A percentile compares a stretch with the other conserved stretches of the same genome.
phyloP scores from a whole-genome alignment of 1,140 invertebrate species.

The Lordiphosa stackelbergi region DNA sequence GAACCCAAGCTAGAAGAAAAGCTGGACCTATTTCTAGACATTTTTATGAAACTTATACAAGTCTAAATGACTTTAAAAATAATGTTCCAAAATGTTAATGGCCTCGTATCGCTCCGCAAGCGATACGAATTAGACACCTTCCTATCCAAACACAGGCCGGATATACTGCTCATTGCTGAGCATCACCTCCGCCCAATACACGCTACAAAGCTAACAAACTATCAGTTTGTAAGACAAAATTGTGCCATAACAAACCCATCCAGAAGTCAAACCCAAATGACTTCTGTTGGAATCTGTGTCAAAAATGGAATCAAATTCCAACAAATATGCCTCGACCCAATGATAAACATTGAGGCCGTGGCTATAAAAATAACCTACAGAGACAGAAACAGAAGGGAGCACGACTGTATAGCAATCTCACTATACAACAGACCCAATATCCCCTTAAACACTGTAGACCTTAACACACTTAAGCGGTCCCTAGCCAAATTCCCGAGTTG shows the following conservation, averaged over 20 bases:
- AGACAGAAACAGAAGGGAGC: not conserved
- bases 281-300: conserved; percentile 9
- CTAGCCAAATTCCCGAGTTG: not conserved
- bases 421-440: conserved; percentile 8
- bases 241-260: not conserved
- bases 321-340: not conserved
- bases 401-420: not conserved
- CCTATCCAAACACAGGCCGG: conserved; percentile 6
- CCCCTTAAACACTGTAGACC: not conserved
- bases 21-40: not conserved
- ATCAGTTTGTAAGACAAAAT: conserved; percentile 10
- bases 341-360: conserved; percentile 1
- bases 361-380: conserved; percentile 3
- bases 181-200: conserved; percentile 1
- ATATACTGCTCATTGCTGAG: conserved; percentile 14
- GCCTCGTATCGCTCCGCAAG: not conserved
- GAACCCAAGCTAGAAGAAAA: not conserved
- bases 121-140: not conserved
- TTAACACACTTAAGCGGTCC: not conserved
- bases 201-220: not conserved
- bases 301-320: conserved; percentile 9
- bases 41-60: not conserved
- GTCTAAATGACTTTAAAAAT: not conserved
- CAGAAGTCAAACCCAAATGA: not conserved
- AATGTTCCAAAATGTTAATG: conserved; percentile 1